Evolutionary conservation across 2,888 invertebrate species (phyloP).

Genomic region (Cynaeus angustus): DNA sequence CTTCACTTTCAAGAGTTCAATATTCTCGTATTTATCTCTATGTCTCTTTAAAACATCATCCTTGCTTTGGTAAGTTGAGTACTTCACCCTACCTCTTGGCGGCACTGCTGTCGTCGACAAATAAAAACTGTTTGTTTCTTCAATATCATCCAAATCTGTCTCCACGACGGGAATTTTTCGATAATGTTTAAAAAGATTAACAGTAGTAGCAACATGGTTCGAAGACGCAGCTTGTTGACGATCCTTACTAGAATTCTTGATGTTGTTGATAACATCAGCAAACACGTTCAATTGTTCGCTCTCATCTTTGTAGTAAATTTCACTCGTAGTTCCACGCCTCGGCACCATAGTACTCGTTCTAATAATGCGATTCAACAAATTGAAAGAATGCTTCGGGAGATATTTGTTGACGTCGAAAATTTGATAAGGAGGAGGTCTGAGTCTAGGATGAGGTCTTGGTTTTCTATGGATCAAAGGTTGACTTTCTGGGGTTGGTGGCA

Average conservation of each 20-base stretch:
- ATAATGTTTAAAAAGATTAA: slow-evolving; percentile 33
- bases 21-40: slow-evolving; percentile 38
- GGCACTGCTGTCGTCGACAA: slow-evolving; percentile 49
- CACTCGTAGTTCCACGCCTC: slow-evolving; percentile 62
- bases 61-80: slow-evolving; percentile 25
- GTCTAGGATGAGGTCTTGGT: slow-evolving; percentile 43
- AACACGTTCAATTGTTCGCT: slow-evolving; percentile 72
- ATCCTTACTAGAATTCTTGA: slow-evolving; percentile 65
- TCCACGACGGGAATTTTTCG: slow-evolving; percentile 6
- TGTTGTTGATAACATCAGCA: slow-evolving; percentile 73
- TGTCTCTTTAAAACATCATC: slow-evolving; percentile 31
- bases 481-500: slow-evolving; percentile 46
- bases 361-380: slow-evolving; percentile 33
- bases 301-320: slow-evolving; percentile 69
- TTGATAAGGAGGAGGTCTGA: slow-evolving; percentile 46
- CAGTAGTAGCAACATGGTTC: slow-evolving; percentile 12
- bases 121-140: slow-evolving; percentile 40
- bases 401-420: slow-evolving; percentile 52
- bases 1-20: slow-evolving; percentile 48
- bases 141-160: slow-evolving; percentile 12
- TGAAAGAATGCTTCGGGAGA: slow-evolving; percentile 21
- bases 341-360: slow-evolving; percentile 57
- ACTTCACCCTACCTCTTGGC: slow-evolving; percentile 42
- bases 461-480: slow-evolving; percentile 48
- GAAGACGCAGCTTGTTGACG: slow-evolving; percentile 38